phyloP scores from a whole-genome alignment of 2,888 invertebrate genomes.

The Stenurella melanura region DNA sequence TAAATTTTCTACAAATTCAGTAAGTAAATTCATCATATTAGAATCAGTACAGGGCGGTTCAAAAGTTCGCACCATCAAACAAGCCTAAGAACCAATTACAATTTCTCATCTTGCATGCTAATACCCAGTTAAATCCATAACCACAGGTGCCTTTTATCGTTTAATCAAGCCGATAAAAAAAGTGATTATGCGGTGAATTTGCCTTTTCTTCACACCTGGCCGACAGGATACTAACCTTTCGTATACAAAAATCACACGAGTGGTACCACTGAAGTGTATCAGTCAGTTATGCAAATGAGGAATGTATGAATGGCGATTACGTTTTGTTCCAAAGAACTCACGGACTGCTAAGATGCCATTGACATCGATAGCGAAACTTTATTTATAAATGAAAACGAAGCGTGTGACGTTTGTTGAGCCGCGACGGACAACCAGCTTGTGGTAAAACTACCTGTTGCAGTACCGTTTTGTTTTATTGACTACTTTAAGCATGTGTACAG shows the following conservation, averaged over 20 bases:
- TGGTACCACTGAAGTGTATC: constrained; percentile 3
- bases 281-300: constrained; percentile 28
- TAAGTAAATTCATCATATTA: neutral
- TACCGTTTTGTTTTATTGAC: constrained; percentile 49
- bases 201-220: constrained; percentile 18
- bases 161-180: neutral
- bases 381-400: constrained; percentile 46
- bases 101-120: neutral
- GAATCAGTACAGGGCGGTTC: neutral
- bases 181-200: constrained; percentile 12
- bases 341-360: constrained; percentile 38
- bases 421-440: constrained; percentile 28
- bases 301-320: constrained; percentile 32
- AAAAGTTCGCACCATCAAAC: neutral
- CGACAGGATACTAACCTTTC: constrained; percentile 1
- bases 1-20: too few species aligned
- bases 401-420: constrained; percentile 31
- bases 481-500: constrained; percentile 35
- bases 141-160: constrained; percentile 17
- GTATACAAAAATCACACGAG: constrained; percentile 16
- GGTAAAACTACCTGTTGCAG: constrained; percentile 35
- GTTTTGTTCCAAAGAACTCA: constrained; percentile 22
- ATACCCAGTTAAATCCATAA: neutral
- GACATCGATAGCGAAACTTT: constrained; percentile 50
- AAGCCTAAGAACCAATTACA: constrained; percentile 13